A percentile compares a stretch with the other conserved stretches of the same genome.
These are phyloP conservation scores for Girardinichthys multiradiatus DNA, from an alignment of 2,113 vertebrate genomes.

Conservation along the genomic window DNA sequence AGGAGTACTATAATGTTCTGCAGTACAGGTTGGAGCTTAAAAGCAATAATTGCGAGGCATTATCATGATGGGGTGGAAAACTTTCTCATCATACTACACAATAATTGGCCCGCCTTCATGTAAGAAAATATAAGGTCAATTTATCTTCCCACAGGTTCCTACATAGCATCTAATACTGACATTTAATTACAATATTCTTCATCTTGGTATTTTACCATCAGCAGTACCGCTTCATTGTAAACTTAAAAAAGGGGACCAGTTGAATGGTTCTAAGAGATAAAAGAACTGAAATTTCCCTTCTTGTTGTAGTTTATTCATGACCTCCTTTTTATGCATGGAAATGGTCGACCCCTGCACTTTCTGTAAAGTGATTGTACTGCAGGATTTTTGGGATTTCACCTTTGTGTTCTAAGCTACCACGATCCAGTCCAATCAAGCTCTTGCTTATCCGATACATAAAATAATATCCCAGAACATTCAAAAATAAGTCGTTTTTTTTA, in stretches of 20 bases:
- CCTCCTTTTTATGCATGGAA: constrained; percentile 36
- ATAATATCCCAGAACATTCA: not conserved
- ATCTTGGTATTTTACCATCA: constrained; percentile 4
- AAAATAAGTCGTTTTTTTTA: not conserved
- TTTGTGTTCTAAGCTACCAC: not conserved
- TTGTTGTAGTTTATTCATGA: constrained; percentile 34
- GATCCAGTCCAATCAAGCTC: constrained; percentile 32
- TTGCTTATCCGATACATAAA: constrained; percentile 19
- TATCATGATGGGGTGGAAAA: constrained; percentile 14
- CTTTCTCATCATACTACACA: not conserved
- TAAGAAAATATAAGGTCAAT: not conserved
- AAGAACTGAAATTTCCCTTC: not conserved
- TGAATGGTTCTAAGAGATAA: constrained; percentile 6
- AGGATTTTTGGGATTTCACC: constrained; percentile 12
- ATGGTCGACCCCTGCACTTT: constrained; percentile 26
- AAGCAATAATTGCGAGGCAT: constrained; percentile 24
- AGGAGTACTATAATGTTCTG: constrained; percentile 14
- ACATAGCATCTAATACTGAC: not conserved
- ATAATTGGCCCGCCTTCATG: not conserved
- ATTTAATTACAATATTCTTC: constrained; percentile 5
- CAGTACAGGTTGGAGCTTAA: constrained; percentile 1
- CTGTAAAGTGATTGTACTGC: constrained; percentile 12
- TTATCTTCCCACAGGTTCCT: constrained; percentile 19
- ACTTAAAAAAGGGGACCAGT: not conserved
- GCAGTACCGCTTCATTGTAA: not conserved